These are phyloP conservation scores for Erebia epiphron DNA, from an alignment of 2,888 invertebrate genomes.

Conservation along the genomic window DNA sequence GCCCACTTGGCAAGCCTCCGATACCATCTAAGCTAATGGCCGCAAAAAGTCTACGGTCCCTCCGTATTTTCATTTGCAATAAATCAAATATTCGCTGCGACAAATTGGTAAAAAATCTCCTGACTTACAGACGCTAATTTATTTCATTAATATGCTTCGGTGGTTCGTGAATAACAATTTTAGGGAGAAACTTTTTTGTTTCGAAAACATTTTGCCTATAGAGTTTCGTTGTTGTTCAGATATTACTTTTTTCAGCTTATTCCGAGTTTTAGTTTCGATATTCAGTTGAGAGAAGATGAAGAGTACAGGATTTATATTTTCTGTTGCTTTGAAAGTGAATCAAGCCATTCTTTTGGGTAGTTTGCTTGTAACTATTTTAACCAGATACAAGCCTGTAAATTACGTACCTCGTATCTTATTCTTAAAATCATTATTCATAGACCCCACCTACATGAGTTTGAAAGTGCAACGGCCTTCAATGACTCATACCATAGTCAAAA, in stretches of 20 bases:
- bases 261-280: neutral
- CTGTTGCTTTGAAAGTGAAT: too few species aligned
- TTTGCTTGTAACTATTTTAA: too few species aligned
- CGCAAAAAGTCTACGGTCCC: slow-evolving; percentile 43
- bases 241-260: neutral
- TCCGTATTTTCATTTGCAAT: slow-evolving; percentile 38
- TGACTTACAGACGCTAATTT: slow-evolving; percentile 28
- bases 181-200: slow-evolving; percentile 7
- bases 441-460: neutral
- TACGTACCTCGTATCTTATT: neutral
- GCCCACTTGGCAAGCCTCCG: slow-evolving; percentile 54
- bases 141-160: slow-evolving; percentile 22
- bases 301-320: too few species aligned
- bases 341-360: too few species aligned
- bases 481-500: neutral
- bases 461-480: slow-evolving; percentile 8
- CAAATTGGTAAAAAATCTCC: slow-evolving; percentile 29
- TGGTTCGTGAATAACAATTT: slow-evolving; percentile 17
- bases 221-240: neutral
- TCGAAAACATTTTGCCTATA: neutral
- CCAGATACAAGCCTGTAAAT: neutral
- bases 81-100: slow-evolving; percentile 37
- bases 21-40: slow-evolving; percentile 51
- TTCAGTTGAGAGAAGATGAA: too few species aligned
- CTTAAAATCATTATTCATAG: neutral